Conservation (phyloP, 2,797 vertebrate genomes). For the Calcarius lapponicus region DNA sequence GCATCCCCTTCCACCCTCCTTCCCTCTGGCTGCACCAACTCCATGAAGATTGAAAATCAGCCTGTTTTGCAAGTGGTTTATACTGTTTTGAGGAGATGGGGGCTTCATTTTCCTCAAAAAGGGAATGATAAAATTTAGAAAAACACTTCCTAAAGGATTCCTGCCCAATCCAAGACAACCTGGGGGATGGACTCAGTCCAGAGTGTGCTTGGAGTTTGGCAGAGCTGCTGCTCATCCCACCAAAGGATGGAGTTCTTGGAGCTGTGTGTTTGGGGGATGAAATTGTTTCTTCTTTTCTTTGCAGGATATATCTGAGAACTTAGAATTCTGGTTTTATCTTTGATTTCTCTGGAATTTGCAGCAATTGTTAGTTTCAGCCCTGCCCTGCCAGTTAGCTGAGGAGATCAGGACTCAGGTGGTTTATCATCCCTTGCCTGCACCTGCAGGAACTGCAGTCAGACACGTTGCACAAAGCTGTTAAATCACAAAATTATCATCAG, state of each 20-base stretch:
- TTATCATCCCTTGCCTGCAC: background rate
- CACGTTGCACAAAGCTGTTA: background rate
- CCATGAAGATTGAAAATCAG: background rate
- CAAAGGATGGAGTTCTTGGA: background rate
- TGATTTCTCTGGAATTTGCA: background rate
- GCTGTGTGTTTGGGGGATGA: background rate
- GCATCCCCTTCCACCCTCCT: background rate
- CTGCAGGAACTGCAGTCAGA: background rate
- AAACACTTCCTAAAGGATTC: background rate
- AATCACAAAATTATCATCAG: background rate
- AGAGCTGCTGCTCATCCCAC: background rate
- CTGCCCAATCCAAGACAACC: background rate
- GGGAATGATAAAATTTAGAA: background rate
- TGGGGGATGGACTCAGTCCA: background rate
- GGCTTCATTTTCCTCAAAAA: background rate
- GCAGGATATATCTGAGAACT: background rate
- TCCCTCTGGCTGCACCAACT: background rate
- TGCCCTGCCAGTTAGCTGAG: background rate
- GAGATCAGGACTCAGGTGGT: background rate
- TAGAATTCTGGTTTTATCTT: fast-evolving
- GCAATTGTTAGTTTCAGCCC: background rate
- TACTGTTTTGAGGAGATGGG: background rate
- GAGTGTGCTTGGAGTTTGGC: background rate
- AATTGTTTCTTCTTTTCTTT: background rate
- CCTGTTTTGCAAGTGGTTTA: background rate